A percentile compares a stretch with the other conserved stretches of the same genome.
These are phyloP conservation scores for Theodoxus fluviatilis DNA, from an alignment of 2,888 invertebrate species.

Conservation along the genomic window DNA sequence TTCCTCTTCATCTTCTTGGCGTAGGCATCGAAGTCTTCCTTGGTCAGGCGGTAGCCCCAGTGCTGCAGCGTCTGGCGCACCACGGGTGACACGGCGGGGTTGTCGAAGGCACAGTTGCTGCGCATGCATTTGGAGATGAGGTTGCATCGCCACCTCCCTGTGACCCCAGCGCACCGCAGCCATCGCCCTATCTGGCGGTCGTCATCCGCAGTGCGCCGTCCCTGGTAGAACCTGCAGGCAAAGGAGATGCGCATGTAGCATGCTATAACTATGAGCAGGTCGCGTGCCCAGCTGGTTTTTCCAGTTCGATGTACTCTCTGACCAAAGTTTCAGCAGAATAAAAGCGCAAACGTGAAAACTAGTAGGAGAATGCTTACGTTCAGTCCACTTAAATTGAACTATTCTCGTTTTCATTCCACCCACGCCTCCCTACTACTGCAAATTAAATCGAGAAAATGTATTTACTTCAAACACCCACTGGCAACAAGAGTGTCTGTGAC, in stretches of 20 bases:
- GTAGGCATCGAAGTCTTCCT: constrained; percentile 47
- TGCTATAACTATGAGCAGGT: no score
- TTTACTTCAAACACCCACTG: no score
- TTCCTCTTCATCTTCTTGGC: constrained; percentile 39
- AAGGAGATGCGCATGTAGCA: background rate
- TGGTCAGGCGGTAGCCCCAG: constrained; percentile 49
- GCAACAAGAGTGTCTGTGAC: no score
- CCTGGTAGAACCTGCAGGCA: constrained; percentile 47
- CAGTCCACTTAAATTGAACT: no score
- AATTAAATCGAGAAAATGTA: no score
- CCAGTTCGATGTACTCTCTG: no score
- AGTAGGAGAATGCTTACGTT: background rate
- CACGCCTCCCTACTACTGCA: no score
- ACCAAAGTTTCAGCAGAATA: no score
- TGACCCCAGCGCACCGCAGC: constrained; percentile 51
- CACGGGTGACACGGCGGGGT: constrained; percentile 47
- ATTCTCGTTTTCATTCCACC: no score
- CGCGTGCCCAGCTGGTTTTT: no score
- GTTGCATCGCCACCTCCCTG: constrained; percentile 51
- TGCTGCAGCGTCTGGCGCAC: constrained; percentile 55
- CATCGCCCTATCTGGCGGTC: constrained; percentile 53
- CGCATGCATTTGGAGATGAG: constrained; percentile 52
- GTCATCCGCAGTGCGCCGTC: constrained; percentile 49
- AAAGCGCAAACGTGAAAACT: no score
- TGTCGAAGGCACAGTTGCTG: constrained; percentile 45